Base-by-base conservation (phyloP, 2,888 invertebrate genomes). In the Thereva unica region DNA sequence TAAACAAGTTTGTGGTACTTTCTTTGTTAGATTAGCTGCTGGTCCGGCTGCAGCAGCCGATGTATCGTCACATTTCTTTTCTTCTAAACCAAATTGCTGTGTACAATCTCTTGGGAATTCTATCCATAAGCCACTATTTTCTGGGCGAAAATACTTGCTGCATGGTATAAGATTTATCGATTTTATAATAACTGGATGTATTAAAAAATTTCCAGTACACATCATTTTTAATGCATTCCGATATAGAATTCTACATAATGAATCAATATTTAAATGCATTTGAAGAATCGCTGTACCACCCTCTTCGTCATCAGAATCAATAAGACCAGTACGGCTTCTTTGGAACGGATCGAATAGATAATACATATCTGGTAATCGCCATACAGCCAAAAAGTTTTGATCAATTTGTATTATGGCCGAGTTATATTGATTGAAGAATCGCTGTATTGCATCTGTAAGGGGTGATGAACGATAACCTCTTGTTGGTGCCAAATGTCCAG, bases 311-410 rank as follows among this genome's bases (percentile, higher is more conserved):
- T 84, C 83, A 67, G 83, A 76, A 1, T 85, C 80, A 37, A 84
- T 80, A 67, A 78, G 71, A 0, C 87, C 88, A 53, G 86, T 85
- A 6, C 76, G 80, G 8, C 85, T 85, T 2, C 89, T 82, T 4
- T 87, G 83, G 72, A 88, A 88, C 0, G 88, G 86, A 78, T 89
- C 89, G 69, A 88, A 88, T 35, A 85, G 79, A 73, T 86, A 89
- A 74, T 78, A 87, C 82, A 86, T 85, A 47, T 86, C 85, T 41
- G 83, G 82, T 74, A 88, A 87, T 23, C 84, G 82, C 88, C 88
- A 89, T 8, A 88, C 73, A 0, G 83, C 87, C 38, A 88, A 68
- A n/a, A 82, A 76, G 42, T 82, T 84, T 67, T 83, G 85, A 70
- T 85, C 87, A 64, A 89, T 85, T 72, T 87, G 86, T 6, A 88